These are phyloP conservation scores for Trachymyrmex septentrionalis DNA, from an alignment of 1,140 invertebrate genomes.

Conservation along the genomic window DNA sequence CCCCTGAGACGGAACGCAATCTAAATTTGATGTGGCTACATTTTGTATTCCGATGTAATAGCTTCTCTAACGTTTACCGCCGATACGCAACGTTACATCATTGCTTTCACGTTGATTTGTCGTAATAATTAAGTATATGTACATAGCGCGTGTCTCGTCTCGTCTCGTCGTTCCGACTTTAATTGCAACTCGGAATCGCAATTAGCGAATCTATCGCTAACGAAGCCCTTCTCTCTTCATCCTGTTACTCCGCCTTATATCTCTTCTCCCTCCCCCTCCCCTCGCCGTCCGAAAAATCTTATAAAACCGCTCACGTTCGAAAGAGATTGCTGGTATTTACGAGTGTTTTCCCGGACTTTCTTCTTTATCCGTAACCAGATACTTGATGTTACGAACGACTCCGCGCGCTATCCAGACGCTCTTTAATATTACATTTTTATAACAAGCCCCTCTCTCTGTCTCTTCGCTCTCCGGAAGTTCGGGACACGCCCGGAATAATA, in stretches of 20 bases:
- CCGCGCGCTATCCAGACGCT: background rate
- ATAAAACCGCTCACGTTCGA: constrained; percentile 5
- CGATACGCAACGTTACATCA: constrained; percentile 37
- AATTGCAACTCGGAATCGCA: constrained; percentile 27
- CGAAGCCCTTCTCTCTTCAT: background rate
- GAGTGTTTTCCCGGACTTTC: background rate
- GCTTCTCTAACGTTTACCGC: constrained; percentile 50
- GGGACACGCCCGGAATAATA: background rate
- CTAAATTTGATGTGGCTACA: constrained; percentile 55
- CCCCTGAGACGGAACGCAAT: constrained; percentile 60
- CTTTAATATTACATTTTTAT: constrained; percentile 28
- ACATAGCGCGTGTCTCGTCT: background rate
- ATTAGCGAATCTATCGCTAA: constrained; percentile 39
- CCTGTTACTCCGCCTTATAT: background rate
- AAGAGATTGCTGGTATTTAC: constrained; percentile 42
- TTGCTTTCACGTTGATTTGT: constrained; percentile 21
- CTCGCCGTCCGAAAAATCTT: constrained; percentile 12
- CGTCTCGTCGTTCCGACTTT: background rate
- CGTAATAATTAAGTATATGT: background rate
- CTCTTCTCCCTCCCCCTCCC: background rate
- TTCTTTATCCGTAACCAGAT: constrained; percentile 29
- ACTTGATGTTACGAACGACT: background rate
- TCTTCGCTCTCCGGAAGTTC: background rate
- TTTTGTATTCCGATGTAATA: constrained; percentile 59
- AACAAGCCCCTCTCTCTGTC: background rate